Evolutionary conservation across 2,113 vertebrate species (phyloP).

Genomic region (Hyaena hyaena): DNA sequence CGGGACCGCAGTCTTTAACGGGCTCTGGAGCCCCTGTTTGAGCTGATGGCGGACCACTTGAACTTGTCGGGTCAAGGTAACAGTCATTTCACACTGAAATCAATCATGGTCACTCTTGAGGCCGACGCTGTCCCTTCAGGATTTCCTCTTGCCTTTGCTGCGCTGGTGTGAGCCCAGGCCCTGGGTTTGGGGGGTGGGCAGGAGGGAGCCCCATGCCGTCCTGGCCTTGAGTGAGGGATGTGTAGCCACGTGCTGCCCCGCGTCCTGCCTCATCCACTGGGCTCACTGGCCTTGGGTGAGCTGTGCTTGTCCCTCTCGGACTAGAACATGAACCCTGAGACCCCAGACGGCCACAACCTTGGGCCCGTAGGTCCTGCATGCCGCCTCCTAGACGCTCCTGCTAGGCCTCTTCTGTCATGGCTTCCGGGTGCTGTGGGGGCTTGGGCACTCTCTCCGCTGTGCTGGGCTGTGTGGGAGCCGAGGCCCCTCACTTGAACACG

Average conservation of each 20-base stretch:
- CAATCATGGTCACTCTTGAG: background rate
- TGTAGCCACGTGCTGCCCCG: background rate
- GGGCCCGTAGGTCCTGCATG: background rate
- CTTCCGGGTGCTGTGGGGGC: background rate
- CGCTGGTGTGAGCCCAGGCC: background rate
- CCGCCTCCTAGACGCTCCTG: background rate
- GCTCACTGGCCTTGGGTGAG: background rate
- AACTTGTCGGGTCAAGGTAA: constrained; percentile 31
- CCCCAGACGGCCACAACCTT: fast-evolving
- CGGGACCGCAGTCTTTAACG: background rate
- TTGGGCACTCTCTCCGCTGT: background rate
- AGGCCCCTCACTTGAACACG: background rate
- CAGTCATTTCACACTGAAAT: background rate
- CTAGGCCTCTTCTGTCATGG: too few species aligned
- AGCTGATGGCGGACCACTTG: background rate
- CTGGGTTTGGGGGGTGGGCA: background rate
- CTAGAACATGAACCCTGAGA: background rate
- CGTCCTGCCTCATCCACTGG: background rate
- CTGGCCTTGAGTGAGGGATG: background rate
- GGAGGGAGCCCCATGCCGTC: background rate
- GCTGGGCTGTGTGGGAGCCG: background rate
- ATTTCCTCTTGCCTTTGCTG: background rate
- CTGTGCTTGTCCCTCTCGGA: background rate
- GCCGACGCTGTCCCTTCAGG: background rate
- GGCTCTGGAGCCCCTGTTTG: background rate